These are phyloP conservation scores for Chlorospingus flavigularis DNA, from an alignment of 2,797 vertebrate genomes.

Conservation along the genomic window DNA sequence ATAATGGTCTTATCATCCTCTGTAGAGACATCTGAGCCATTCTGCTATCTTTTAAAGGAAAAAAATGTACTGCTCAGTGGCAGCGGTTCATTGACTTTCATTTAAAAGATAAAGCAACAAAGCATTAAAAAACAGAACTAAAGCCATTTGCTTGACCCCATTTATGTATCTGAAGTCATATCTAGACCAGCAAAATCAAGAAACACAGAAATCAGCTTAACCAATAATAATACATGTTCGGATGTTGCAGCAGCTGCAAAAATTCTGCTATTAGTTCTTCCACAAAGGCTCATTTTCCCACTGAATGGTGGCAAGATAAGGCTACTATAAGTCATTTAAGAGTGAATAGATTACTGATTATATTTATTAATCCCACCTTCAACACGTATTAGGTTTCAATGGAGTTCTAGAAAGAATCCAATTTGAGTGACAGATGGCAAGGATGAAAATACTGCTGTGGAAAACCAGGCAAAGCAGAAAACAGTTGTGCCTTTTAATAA, in stretches of 20 bases:
- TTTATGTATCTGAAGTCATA: background rate
- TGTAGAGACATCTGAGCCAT: background rate
- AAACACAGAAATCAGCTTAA: background rate
- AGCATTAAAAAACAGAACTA: background rate
- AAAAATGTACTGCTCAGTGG: background rate
- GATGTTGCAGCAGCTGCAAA: background rate
- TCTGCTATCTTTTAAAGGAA: background rate
- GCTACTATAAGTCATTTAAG: background rate
- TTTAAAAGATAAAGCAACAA: background rate
- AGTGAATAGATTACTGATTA: background rate
- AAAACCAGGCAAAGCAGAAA: background rate
- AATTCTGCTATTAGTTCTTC: background rate
- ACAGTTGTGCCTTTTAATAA: background rate
- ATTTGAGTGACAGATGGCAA: background rate
- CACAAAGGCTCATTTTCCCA: background rate
- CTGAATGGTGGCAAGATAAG: background rate
- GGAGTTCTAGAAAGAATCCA: background rate
- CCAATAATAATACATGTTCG: background rate
- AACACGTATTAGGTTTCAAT: background rate
- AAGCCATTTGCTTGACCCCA: background rate
- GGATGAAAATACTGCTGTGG: background rate
- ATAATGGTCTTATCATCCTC: background rate
- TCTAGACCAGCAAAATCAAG: background rate
- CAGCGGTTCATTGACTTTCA: background rate
- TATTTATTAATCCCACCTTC: slow-evolving; percentile 8